Conservation (phyloP, 1,140 invertebrate species). For the Drosophila baimaii region DNA sequence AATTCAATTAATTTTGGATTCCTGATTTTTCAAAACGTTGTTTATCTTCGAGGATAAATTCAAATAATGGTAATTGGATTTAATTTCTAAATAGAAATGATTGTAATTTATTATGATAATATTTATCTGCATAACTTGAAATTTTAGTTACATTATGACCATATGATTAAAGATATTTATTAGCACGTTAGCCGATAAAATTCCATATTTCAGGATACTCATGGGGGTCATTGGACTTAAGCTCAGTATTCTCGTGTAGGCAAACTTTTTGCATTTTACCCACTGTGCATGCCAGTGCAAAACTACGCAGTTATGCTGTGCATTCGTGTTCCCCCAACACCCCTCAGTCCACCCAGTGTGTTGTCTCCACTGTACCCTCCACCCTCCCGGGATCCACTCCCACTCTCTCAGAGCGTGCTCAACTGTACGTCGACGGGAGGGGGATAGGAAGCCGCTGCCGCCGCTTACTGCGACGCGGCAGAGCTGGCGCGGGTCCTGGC, state of each 20-base stretch:
- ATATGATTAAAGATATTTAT: no score
- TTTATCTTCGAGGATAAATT: neutral
- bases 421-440: constrained; percentile 52
- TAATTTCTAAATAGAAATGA: no score
- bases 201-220: neutral
- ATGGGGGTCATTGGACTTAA: neutral
- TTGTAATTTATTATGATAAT: no score
- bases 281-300: constrained; percentile 47
- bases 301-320: constrained; percentile 73
- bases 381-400: constrained; percentile 10
- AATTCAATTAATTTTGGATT: neutral
- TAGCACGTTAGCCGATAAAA: neutral
- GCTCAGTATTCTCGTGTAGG: neutral
- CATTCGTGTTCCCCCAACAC: constrained; percentile 24
- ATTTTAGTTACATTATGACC: no score
- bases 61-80: neutral
- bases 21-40: neutral
- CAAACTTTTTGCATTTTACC: neutral
- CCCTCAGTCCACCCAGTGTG: constrained; percentile 3
- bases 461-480: constrained; percentile 31
- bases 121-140: no score
- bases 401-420: constrained; percentile 35
- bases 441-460: constrained; percentile 39
- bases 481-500: constrained; percentile 62
- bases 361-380: constrained; percentile 4